Evolutionary conservation across 1,140 invertebrate genomes (phyloP), one percentile per base, ranked within the genome.

Genomic region (Drosophila carrolli): DNA sequence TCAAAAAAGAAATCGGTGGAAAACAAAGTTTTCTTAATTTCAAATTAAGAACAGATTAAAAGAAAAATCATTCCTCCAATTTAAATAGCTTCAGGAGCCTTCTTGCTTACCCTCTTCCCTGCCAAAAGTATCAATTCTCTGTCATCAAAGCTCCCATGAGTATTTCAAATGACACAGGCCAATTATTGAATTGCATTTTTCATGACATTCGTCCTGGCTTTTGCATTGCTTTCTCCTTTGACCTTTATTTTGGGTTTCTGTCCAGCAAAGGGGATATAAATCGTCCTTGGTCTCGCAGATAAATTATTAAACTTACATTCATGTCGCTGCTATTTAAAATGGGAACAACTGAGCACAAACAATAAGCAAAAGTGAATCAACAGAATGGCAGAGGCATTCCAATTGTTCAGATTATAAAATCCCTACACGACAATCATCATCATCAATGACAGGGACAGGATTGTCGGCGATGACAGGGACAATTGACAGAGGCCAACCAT

Each of bases 391-490:
- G 65, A 38, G 62, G 56, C 63, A 59, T 82, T 76, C 60, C 68
- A 83, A 80, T 77, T 88, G 79, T 63, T 50, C 66, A 67, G 83
- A 88, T 88, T 86, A 89, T 88, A 77, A 89, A 88, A 89, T 88
- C 83, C 72, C 63, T 67, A 77, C 76, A 88, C 76, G 76, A 66
- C 67, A 82, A 60, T 61, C 38, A 65, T 47, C 16, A 38, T 66
- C 73, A 65, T 75, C 63, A 56, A 60, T 48, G 55, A 46, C 62
- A 56, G 32, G 51, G 81, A 81, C 78, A 81, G 75, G 48, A 78
- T 75, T 85, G 78, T 81, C 81, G 76, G 54, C 58, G 50, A 59
- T 65, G 81, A 86, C 79, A 82, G 66, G 53, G 29, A 58, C 70
- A 71, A 68, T 67, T 70, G 77, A 23, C 51, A 9, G 60, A 43